A percentile compares a stretch with the other conserved stretches of the same genome.
phyloP scores from a whole-genome alignment of 2,888 invertebrate species.

The Dicyrtomina minuta region DNA sequence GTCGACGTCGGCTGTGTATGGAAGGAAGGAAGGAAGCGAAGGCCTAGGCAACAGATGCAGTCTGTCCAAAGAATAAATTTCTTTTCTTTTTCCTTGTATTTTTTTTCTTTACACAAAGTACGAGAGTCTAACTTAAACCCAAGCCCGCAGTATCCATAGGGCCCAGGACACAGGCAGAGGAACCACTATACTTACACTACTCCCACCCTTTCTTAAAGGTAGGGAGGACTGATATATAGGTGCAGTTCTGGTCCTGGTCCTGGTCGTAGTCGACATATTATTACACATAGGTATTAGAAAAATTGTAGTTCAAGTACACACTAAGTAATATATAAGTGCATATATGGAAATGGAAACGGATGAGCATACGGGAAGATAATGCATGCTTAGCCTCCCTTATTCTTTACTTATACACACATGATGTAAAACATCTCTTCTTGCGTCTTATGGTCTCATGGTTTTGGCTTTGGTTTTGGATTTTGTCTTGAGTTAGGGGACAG shows the following conservation, averaged over 20 bases:
- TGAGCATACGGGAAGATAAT: too few relatives aligned
- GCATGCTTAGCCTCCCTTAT: not conserved
- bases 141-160: too few relatives aligned
- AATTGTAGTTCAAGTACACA: too few relatives aligned
- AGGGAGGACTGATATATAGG: too few relatives aligned
- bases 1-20: not conserved
- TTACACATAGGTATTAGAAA: too few relatives aligned
- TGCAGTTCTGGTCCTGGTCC: too few relatives aligned
- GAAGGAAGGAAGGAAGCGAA: not conserved
- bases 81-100: slow-evolving; percentile 17
- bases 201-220: too few relatives aligned
- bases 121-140: too few relatives aligned
- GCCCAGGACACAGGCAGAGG: too few relatives aligned
- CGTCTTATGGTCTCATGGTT: not conserved
- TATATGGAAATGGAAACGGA: too few relatives aligned
- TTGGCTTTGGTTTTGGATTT: too few relatives aligned
- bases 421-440: not conserved
- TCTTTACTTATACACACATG: not conserved
- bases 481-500: not conserved
- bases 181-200: too few relatives aligned
- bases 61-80: slow-evolving; percentile 30
- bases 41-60: slow-evolving; percentile 31
- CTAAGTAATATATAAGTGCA: not conserved
- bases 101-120: not conserved
- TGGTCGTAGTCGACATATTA: not conserved